Evolutionary conservation across 2,797 vertebrate genomes (phyloP), one percentile per base, ranked within the genome.

Genomic region (Sebastes hopkinsi): DNA sequence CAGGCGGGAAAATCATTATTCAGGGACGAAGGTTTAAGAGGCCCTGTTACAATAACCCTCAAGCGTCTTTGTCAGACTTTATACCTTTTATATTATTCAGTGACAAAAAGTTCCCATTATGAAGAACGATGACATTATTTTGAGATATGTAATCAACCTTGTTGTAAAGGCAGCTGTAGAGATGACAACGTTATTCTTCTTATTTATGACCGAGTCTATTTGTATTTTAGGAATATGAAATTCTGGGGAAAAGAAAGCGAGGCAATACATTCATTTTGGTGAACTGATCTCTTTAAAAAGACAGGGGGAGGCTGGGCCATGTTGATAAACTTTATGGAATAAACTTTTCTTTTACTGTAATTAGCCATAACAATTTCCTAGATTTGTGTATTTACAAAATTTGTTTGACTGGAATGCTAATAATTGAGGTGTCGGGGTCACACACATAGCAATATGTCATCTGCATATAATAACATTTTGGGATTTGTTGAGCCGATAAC

Each of bases 1-100:
- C 60, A 75, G 72, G 66, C 72, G 22, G 20, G 66, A n/a, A 69
- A 87, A 79, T 71, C 58, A 32, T 50, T 77, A 83, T 81, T 72
- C 67, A 54, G 65, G 65, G 84, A 80, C 72, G 66, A 68, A 79
- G 58, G 22, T 80, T 71, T 74, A 67, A 46, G 11, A 72, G 9
- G 20, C 25, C 62, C 11, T 34, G n/a, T 66, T 30, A 58, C 52
- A 80, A 70, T 73, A 80, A 72, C 16, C 13, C 75, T 68, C n/a
- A 50, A 72, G 72, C 13, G 29, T 56, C 25, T 80, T 67, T 85
- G 36, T 62, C 52, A 50, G 54, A n/a, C 25, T 56, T 60, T 1
- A 20, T 32, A 58, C 4, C 3, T 60, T 68, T 75, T 59, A 9
- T 10, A 20, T 10, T 55, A n/a, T n/a, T 67, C 29, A 32, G 6